Evolutionary conservation across 2,888 invertebrate genomes (phyloP), one percentile per base, ranked within the genome.

Genomic region (Agrochola macilenta): DNA sequence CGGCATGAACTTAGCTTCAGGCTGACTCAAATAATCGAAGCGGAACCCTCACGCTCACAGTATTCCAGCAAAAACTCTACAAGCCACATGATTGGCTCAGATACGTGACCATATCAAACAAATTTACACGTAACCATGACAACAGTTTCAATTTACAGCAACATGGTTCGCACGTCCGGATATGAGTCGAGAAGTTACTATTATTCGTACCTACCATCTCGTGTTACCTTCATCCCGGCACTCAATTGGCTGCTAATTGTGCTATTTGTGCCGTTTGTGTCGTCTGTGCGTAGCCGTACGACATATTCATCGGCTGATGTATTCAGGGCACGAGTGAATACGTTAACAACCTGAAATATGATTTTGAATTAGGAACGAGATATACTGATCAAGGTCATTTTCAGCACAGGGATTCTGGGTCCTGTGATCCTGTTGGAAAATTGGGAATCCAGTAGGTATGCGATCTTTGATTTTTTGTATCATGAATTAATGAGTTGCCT

Each of bases 211-310:
- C 23, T 58, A 35, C 11, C 23, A 23, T 66, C 73, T 83, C 74
- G 60, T 52, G 65, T 69, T 82, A 72, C 81, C 70, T 81, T 49
- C 76, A 74, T 65, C 68, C 64, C 76, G 72, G 20, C 72, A 57
- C 69, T 72, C 77, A 78, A 85, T 85, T 83, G 74, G 43, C 39
- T 30, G 60, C 69, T 82, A 82, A 78, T 85, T 85, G 60, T 69
- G n/a, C 61, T n/a, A 14, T 54, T 49, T 52, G 14, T 26, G 30
- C 70, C 35, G 35, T 49, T 12, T 46, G 23, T 35, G 23, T 11
- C 64, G 43, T 20, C n/a, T n/a, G n/a, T n/a, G n/a, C n/a, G n/a
- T n/a, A 57, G 12, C 35, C 8, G 49, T 12, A 14, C 39, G 49
- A 20, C 61, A 49, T 20, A 57, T n/a, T 60, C 69, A 20, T 49